Base-by-base conservation (phyloP, 2,888 invertebrate species). In the Desoria tigrina region DNA sequence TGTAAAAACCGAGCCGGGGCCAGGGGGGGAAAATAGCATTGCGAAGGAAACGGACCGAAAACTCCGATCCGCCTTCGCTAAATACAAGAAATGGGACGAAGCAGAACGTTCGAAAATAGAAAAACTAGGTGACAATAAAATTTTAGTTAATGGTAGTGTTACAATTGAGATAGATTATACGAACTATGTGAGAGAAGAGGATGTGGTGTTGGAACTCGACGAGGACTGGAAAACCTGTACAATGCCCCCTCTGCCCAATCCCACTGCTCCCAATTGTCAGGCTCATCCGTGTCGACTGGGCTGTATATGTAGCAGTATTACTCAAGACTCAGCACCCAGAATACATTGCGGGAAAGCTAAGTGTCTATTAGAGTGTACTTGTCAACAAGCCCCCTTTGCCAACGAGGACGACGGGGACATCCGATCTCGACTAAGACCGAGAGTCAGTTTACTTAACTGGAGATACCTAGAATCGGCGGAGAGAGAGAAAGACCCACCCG, bases 361-460 rank as follows among this genome's bases (percentile, higher is more conserved):
- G 26, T 75, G 75, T 49, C 69, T 75, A 63, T 68, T 75, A 37
- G 75, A 73, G 9, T 75, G 75, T 39, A 70, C 55, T 39, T 75
- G 75, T 61, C 60, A 56, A 45, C 58, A 59, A 21, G 45, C 63
- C 7, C 27, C 68, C 1, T 65, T 62, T 51, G 63, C 62, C 14
- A 63, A 64, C 39, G 55, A 26, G 42, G 70, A 72, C 18, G 75
- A 73, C 58, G 72, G 69, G 0, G 71, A 72, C 42, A 75, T 75
- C 51, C 66, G 73, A 14, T 71, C 71, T 26, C 59, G 75, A 37
- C 61, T 75, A 14, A 62, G 75, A 56, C 75, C 75, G 9, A 56
- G 75, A 50, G 73, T 75, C 14, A 72, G 72, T 32, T 61, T 75
- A 26, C 54, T 75, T 16, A 73, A 73, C 49, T 75, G 75, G 75